A percentile compares a stretch with the other conserved stretches of the same genome.
phyloP scores from a whole-genome alignment of 2,113 vertebrate genomes.

The Thalassarche chlororhynchos region DNA sequence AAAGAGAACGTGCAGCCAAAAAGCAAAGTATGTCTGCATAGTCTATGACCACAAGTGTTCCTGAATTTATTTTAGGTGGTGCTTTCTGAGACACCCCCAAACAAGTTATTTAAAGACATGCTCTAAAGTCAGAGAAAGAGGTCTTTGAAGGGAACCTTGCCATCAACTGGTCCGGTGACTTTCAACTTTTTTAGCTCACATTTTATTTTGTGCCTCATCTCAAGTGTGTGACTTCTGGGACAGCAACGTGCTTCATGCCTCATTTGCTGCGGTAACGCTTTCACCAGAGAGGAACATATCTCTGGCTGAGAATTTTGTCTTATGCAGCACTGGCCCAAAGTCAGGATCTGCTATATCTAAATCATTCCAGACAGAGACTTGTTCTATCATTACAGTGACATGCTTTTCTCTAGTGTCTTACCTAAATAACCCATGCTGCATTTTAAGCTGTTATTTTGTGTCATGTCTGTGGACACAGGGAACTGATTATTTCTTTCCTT shows the following conservation, averaged over 20 bases:
- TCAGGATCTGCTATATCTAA: background rate
- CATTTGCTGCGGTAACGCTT: background rate
- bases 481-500: background rate
- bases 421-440: background rate
- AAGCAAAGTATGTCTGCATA: background rate
- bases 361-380: conserved; percentile 16
- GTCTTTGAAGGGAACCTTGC: background rate
- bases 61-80: background rate
- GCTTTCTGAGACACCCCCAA: background rate
- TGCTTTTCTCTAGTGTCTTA: conserved; percentile 8
- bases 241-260: conserved; percentile 28
- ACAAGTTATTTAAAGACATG: background rate
- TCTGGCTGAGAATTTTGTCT: conserved; percentile 36
- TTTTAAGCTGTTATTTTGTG: background rate
- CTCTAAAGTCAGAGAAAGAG: background rate
- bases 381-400: conserved; percentile 9
- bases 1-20: background rate
- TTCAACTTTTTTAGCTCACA: background rate
- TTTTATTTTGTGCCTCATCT: conserved; percentile 39
- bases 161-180: background rate
- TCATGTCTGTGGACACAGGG: background rate
- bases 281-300: conserved; percentile 7
- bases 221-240: conserved; percentile 27
- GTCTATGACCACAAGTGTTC: background rate
- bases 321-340: background rate